A percentile compares a stretch with the other conserved stretches of the same genome.
These are phyloP conservation scores for Boleophthalmus pectinirostris DNA, from an alignment of 2,113 vertebrate genomes.

Conservation along the genomic window DNA sequence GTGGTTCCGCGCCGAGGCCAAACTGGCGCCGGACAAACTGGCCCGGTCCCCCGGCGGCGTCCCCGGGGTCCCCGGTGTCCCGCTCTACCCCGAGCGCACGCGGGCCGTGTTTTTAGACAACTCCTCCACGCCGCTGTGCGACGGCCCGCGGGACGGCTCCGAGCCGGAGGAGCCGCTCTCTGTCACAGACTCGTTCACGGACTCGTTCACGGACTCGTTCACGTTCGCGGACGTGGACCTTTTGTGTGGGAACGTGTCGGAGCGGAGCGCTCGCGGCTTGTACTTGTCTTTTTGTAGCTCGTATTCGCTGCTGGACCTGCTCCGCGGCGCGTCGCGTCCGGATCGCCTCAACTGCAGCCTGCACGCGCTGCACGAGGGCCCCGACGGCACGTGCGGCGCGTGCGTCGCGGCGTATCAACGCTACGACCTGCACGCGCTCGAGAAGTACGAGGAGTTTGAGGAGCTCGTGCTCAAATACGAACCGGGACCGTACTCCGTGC, in stretches of 20 bases:
- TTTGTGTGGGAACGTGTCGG: conserved; percentile 84
- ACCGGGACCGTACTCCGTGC: conserved; percentile 93
- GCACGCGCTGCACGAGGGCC: conserved; percentile 84
- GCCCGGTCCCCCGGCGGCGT: conserved; percentile 64
- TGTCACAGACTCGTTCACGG: conserved; percentile 82
- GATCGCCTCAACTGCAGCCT: conserved; percentile 94
- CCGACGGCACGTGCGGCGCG: conserved; percentile 82
- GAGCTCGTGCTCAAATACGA: conserved; percentile 93
- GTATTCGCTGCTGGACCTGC: conserved; percentile 97
- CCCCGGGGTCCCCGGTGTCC: conserved; percentile 60
- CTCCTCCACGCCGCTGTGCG: conserved; percentile 84
- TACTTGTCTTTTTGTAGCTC: conserved; percentile 99
- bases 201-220: conserved; percentile 85
- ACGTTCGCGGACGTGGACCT: conserved; percentile 85
- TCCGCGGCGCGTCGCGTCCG: conserved; percentile 87
- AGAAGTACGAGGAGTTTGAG: conserved; percentile 98
- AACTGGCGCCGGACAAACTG: conserved; percentile 84
- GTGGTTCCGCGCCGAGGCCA: conserved; percentile 99
- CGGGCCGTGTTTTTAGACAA: conserved; percentile 85
- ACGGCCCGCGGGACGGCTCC: conserved; percentile 66
- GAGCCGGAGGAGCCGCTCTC: conserved; percentile 79
- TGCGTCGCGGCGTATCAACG: conserved; percentile 93
- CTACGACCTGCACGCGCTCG: conserved; percentile 96
- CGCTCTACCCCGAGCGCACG: conserved; percentile 72
- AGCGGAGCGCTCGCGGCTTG: conserved; percentile 85